Conservation (phyloP, 2,113 vertebrate genomes). For the Ochotona princeps region DNA sequence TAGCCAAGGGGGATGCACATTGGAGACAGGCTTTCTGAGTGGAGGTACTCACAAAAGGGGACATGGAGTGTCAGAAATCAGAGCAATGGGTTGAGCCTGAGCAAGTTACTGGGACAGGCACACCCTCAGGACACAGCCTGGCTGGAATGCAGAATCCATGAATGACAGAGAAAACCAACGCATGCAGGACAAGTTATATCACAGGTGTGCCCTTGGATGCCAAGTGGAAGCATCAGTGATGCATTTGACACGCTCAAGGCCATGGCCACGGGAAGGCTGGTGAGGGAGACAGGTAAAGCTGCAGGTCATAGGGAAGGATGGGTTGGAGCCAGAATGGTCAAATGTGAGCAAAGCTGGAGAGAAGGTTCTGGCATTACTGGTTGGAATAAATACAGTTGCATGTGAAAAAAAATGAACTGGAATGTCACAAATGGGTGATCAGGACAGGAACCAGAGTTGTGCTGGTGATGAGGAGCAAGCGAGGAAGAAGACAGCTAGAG, state of each 20-base stretch:
- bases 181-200: background rate
- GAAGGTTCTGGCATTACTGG: too few species aligned
- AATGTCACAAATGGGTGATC: background rate
- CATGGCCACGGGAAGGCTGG: background rate
- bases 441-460: background rate
- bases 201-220: too few species aligned
- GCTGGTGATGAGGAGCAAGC: background rate
- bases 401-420: background rate
- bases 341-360: too few species aligned
- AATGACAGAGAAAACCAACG: fast-evolving
- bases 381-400: background rate
- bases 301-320: fast-evolving
- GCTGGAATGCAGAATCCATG: background rate
- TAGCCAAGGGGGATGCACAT: background rate
- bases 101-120: background rate
- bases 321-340: too few species aligned
- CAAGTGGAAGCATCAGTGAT: background rate
- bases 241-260: background rate
- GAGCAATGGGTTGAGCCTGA: background rate
- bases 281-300: background rate
- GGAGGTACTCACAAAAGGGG: background rate
- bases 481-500: background rate
- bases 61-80: background rate
- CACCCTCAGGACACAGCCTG: background rate
- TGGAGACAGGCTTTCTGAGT: background rate